Evolutionary conservation across 1,140 invertebrate species (phyloP).

Genomic region (Agrilus planipennis): DNA sequence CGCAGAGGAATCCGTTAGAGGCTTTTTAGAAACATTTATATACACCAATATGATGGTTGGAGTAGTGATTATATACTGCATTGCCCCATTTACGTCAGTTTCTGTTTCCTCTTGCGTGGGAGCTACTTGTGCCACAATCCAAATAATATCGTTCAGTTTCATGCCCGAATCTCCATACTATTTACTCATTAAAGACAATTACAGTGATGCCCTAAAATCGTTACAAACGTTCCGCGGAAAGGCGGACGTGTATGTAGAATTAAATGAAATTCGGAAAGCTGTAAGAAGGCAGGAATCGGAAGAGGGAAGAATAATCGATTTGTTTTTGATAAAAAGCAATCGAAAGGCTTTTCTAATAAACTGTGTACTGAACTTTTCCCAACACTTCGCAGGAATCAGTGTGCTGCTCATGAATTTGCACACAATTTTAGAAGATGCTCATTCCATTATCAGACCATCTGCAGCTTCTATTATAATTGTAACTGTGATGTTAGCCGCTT

Average conservation of each 20-base stretch:
- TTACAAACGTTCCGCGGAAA: constrained; percentile 37
- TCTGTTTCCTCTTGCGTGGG: constrained; percentile 20
- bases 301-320: constrained; percentile 15
- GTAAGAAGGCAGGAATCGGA: constrained; percentile 17
- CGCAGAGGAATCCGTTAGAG: constrained; percentile 24
- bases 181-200: constrained; percentile 23
- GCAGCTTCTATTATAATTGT: constrained; percentile 20
- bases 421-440: constrained; percentile 26
- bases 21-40: constrained; percentile 21
- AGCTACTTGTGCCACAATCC: constrained; percentile 13
- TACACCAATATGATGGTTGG: constrained; percentile 26
- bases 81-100: constrained; percentile 15
- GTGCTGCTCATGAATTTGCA: constrained; percentile 31
- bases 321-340: constrained; percentile 20
- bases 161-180: constrained; percentile 31
- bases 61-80: constrained; percentile 18
- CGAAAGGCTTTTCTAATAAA: constrained; percentile 18
- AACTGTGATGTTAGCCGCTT: constrained; percentile 17
- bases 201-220: constrained; percentile 36
- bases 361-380: constrained; percentile 16
- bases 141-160: constrained; percentile 19
- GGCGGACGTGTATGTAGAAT: constrained; percentile 27
- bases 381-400: constrained; percentile 18
- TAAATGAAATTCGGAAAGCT: constrained; percentile 16
- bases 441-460: constrained; percentile 14